A percentile compares a stretch with the other conserved stretches of the same genome.
These are phyloP conservation scores for Ecdyonurus torrentis DNA, from an alignment of 2,888 invertebrate species.

Conservation along the genomic window DNA sequence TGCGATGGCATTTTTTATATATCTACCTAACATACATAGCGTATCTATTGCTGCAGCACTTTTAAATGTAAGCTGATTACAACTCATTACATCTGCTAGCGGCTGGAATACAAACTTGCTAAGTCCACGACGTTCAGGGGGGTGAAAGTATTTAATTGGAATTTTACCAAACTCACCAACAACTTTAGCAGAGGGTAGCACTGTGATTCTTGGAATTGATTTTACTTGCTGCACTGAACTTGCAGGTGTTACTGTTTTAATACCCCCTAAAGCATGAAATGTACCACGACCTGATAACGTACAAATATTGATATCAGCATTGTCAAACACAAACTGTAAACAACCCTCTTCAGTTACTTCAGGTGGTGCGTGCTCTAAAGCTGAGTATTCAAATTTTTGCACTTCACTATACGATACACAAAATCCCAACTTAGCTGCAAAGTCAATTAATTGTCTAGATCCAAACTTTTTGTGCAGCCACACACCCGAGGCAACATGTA, in stretches of 20 bases:
- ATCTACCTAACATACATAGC: background rate
- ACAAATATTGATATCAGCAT: conserved; percentile 10
- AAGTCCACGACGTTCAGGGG: background rate
- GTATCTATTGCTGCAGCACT: background rate
- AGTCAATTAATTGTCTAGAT: conserved; percentile 13
- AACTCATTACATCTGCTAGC: background rate
- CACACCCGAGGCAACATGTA: conserved; percentile 9
- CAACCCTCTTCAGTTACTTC: background rate
- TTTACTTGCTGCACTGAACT: background rate
- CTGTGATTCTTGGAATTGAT: background rate
- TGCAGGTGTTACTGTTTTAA: conserved; percentile 7
- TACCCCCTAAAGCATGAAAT: conserved; percentile 13
- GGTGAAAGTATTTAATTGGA: background rate
- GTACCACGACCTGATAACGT: conserved; percentile 12
- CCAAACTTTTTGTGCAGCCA: conserved; percentile 13
- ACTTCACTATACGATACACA: conserved; percentile 13
- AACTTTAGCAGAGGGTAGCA: background rate
- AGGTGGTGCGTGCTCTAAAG: background rate
- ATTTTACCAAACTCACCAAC: background rate
- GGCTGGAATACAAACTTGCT: background rate
- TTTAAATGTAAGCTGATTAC: background rate
- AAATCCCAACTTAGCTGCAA: conserved; percentile 14
- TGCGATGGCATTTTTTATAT: background rate
- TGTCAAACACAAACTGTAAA: conserved; percentile 10
- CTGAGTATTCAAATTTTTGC: conserved; percentile 11